phyloP scores from a whole-genome alignment of 2,797 vertebrate species.

The Emys orbicularis region DNA sequence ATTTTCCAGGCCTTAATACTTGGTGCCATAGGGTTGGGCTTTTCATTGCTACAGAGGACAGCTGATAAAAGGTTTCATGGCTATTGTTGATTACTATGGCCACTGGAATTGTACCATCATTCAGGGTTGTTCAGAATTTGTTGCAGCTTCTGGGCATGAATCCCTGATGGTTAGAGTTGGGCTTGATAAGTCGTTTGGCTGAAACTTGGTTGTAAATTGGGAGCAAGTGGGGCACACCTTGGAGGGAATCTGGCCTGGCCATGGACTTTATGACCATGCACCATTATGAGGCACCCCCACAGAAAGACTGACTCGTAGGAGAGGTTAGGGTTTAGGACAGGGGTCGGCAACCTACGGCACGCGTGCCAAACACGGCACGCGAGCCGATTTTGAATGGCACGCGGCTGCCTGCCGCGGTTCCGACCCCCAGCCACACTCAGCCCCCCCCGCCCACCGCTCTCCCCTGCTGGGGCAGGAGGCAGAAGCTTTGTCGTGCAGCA shows the following conservation, averaged over 20 bases:
- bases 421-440: too few species aligned
- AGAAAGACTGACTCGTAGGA: not conserved
- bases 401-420: too few species aligned
- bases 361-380: too few species aligned
- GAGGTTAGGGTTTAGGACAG: not conserved
- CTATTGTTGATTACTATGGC: not conserved
- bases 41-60: not conserved
- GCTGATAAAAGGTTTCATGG: not conserved
- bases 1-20: not conserved
- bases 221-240: not conserved
- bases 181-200: not conserved
- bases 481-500: too few species aligned
- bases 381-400: too few species aligned
- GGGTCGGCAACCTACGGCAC: too few species aligned
- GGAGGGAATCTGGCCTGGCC: not conserved
- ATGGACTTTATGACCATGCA: not conserved
- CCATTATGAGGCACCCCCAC: not conserved
- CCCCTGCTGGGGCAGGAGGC: too few species aligned
- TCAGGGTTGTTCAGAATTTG: not conserved
- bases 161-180: not conserved
- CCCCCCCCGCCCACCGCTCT: too few species aligned
- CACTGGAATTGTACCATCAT: not conserved
- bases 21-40: accelerated
- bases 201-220: accelerated
- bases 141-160: not conserved